phyloP scores from a whole-genome alignment of 2,888 invertebrate genomes.

The Microctonus hyperodae region DNA sequence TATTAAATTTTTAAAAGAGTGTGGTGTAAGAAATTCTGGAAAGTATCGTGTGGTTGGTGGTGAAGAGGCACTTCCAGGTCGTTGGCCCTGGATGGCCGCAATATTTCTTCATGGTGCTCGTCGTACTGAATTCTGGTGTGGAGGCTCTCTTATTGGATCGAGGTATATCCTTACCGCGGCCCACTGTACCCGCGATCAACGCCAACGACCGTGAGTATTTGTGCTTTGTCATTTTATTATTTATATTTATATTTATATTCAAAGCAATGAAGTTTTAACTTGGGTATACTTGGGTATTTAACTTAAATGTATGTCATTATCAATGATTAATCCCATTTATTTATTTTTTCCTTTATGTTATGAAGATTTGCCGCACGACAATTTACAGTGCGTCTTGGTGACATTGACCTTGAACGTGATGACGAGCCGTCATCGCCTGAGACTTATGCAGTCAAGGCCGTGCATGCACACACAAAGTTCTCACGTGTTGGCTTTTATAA shows the following conservation, averaged over 20 bases:
- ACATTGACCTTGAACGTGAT: slow-evolving; percentile 83
- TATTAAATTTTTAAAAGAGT: slow-evolving; percentile 67
- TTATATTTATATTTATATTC: background rate
- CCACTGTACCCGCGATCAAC: slow-evolving; percentile 90
- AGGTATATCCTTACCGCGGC: slow-evolving; percentile 88
- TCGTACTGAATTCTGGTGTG: slow-evolving; percentile 92
- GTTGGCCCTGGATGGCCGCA: slow-evolving; percentile 97
- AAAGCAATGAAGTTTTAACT: background rate
- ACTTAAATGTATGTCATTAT: background rate
- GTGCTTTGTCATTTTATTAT: background rate
- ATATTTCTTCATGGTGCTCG: slow-evolving; percentile 87
- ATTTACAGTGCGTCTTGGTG: slow-evolving; percentile 88
- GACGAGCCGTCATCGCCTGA: slow-evolving; percentile 87
- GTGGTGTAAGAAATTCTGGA: slow-evolving; percentile 82
- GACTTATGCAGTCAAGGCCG: slow-evolving; percentile 78
- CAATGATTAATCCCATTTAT: background rate
- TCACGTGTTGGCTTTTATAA: slow-evolving; percentile 93
- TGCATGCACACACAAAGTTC: slow-evolving; percentile 85
- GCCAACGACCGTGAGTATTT: slow-evolving; percentile 83
- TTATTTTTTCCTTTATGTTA: slow-evolving; percentile 16
- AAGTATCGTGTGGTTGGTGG: slow-evolving; percentile 93
- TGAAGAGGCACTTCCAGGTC: slow-evolving; percentile 80
- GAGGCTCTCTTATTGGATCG: slow-evolving; percentile 84
- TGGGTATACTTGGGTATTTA: background rate
- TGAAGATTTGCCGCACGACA: slow-evolving; percentile 85